These are phyloP conservation scores for Mesembrinibis cayennensis DNA, from an alignment of 2,113 vertebrate species.

Conservation along the genomic window DNA sequence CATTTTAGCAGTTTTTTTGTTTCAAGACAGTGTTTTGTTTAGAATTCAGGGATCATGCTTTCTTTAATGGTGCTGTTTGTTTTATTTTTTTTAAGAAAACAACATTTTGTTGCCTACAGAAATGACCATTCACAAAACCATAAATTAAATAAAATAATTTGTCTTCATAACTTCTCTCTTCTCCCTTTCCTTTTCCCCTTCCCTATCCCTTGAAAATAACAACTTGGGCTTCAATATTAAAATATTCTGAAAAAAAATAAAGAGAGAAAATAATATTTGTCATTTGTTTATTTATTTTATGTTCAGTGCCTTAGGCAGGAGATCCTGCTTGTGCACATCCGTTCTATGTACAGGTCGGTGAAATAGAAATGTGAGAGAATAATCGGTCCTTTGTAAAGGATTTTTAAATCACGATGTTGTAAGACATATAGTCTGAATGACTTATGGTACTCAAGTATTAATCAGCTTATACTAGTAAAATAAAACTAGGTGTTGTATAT, in stretches of 20 bases:
- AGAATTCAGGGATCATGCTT: constrained; percentile 87
- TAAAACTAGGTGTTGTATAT: constrained; percentile 25
- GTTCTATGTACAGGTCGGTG: neutral
- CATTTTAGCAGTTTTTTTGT: constrained; percentile 66
- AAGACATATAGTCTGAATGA: neutral
- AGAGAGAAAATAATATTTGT: constrained; percentile 70
- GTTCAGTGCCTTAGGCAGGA: constrained; percentile 39
- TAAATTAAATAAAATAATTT: constrained; percentile 77
- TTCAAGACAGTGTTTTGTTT: constrained; percentile 79
- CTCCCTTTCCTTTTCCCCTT: constrained; percentile 63
- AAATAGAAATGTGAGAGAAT: neutral
- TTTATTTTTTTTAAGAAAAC: constrained; percentile 71
- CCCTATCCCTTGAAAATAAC: constrained; percentile 67
- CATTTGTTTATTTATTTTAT: constrained; percentile 61
- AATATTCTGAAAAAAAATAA: constrained; percentile 79
- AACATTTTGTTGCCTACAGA: constrained; percentile 77
- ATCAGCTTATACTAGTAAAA: constrained; percentile 17
- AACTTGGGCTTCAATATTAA: constrained; percentile 78
- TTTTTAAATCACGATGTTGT: neutral
- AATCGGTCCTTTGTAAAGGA: neutral
- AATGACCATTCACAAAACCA: constrained; percentile 74
- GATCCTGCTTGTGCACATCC: neutral
- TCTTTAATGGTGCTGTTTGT: constrained; percentile 85
- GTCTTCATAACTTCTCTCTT: constrained; percentile 72
- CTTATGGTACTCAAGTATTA: neutral